phyloP scores from a whole-genome alignment of 2,888 invertebrate species.

The Amblyjoppa proteus region DNA sequence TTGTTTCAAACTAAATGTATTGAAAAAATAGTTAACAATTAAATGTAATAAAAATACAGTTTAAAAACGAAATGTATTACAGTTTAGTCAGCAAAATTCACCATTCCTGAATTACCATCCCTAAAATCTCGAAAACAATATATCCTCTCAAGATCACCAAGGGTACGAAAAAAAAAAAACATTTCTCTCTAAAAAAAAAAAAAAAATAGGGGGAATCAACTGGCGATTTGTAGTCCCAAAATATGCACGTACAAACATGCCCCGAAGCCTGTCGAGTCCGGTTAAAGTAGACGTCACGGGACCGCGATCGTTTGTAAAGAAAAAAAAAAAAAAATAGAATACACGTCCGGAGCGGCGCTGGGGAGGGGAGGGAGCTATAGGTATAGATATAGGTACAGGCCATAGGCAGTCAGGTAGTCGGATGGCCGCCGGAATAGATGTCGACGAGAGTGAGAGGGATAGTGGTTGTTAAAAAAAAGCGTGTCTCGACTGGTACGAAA shows the following conservation, averaged over 20 bases:
- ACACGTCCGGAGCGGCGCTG: no score
- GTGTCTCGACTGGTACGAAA: constrained; percentile 62
- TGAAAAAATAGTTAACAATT: no score
- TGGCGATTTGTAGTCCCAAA: constrained; percentile 29
- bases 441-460: constrained; percentile 33
- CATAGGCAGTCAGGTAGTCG: constrained; percentile 49
- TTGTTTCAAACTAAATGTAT: no score
- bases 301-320: constrained; percentile 53
- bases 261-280: constrained; percentile 25
- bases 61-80: not conserved
- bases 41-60: no score
- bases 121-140: no score
- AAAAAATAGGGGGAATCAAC: not conserved
- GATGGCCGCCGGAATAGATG: constrained; percentile 27
- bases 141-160: not conserved
- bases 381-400: constrained; percentile 10
- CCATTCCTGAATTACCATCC: no score
- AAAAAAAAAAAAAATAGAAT: constrained; percentile 16
- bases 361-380: not conserved
- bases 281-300: constrained; percentile 60
- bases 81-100: not conserved
- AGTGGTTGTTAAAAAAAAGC: constrained; percentile 31
- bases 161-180: not conserved
- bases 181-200: not conserved
- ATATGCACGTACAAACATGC: constrained; percentile 28